phyloP scores from a whole-genome alignment of 2,113 vertebrate species.

The Pangasianodon gigas region DNA sequence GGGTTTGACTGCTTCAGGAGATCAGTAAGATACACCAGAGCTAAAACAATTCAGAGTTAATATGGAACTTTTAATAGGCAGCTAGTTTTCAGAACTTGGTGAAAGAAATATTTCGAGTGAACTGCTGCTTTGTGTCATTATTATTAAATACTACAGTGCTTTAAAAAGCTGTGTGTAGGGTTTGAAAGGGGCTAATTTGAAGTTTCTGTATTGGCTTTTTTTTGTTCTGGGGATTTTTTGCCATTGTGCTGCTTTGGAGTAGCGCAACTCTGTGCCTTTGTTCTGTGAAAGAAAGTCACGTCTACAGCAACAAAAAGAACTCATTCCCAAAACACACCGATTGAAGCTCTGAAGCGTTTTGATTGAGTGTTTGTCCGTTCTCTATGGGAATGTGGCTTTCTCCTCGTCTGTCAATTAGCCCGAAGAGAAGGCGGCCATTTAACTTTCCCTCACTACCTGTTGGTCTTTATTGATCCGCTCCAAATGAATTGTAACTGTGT shows the following conservation, averaged over 20 bases:
- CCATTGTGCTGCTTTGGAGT: too few relatives aligned
- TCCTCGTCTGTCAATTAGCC: slow-evolving; percentile 40
- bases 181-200: neutral
- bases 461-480: slow-evolving; percentile 51
- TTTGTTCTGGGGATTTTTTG: neutral
- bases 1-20: neutral
- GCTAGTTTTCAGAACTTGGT: neutral
- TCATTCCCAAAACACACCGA: neutral
- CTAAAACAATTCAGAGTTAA: neutral
- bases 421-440: slow-evolving; percentile 35
- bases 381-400: slow-evolving; percentile 35
- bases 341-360: neutral
- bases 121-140: neutral
- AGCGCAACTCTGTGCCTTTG: neutral
- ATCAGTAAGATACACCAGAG: neutral
- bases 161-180: neutral
- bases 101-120: neutral
- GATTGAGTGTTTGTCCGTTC: slow-evolving; percentile 5
- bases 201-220: neutral
- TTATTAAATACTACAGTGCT: neutral
- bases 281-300: neutral
- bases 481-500: slow-evolving; percentile 55
- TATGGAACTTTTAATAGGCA: neutral
- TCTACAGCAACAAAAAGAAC: neutral
- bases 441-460: slow-evolving; percentile 56